Conservation (phyloP, 2,888 invertebrate species). For the Hedya salicella region DNA sequence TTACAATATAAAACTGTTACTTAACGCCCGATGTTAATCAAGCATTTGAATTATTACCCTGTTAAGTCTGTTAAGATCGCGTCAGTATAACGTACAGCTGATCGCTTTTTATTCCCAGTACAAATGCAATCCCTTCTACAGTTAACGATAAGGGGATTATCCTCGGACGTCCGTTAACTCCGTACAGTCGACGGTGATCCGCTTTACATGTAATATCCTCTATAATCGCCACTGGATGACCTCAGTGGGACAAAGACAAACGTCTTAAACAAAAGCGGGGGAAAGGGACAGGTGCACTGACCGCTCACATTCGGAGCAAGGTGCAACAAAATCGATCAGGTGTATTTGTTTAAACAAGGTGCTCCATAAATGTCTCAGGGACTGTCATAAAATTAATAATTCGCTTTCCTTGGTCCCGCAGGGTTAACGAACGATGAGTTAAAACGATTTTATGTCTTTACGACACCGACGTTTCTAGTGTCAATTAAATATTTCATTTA, state of each 20-base stretch:
- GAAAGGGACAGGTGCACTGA: constrained; percentile 62
- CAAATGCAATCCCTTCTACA: constrained; percentile 22
- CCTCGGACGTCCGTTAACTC: constrained; percentile 46
- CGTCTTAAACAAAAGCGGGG: constrained; percentile 53
- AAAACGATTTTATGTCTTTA: constrained; percentile 44
- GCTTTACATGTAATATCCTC: constrained; percentile 48
- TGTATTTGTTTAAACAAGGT: constrained; percentile 82
- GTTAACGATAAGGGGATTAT: constrained; percentile 42
- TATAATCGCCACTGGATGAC: constrained; percentile 48
- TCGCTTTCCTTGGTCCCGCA: constrained; percentile 44
- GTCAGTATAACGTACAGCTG: constrained; percentile 6
- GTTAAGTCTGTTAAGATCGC: constrained; percentile 15
- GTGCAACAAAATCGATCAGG: constrained; percentile 81
- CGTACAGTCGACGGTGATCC: constrained; percentile 51
- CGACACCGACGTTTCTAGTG: constrained; percentile 19
- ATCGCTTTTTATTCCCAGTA: constrained; percentile 8
- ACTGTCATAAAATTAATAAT: constrained; percentile 67
- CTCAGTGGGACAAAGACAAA: constrained; percentile 54
- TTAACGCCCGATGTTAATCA: neutral
- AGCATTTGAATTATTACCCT: constrained; percentile 6
- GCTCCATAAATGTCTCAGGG: constrained; percentile 66
- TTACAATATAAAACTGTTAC: neutral
- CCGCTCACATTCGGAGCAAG: constrained; percentile 72
- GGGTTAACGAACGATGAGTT: constrained; percentile 33
- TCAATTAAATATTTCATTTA: constrained; percentile 5